A percentile compares a stretch with the other conserved stretches of the same genome.
Conservation (phyloP, 2,888 invertebrate species). For the Unio delphinus region DNA sequence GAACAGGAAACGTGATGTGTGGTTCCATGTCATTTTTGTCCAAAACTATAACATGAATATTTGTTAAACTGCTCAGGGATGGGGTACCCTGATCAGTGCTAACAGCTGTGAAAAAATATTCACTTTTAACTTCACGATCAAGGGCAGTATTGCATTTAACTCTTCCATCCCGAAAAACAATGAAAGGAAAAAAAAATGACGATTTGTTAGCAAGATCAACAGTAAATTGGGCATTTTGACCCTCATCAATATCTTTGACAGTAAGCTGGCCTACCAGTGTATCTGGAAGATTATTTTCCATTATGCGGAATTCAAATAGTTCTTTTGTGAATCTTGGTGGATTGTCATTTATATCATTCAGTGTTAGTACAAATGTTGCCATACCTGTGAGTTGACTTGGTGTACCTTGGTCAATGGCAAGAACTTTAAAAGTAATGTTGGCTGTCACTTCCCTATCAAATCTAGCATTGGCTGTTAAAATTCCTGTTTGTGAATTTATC, state of each 20-base stretch:
- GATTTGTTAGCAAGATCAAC: slow-evolving; percentile 26
- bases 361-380: slow-evolving; percentile 43
- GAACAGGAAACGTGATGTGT: slow-evolving; percentile 53
- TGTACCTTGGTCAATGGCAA: slow-evolving; percentile 52
- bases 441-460: slow-evolving; percentile 50
- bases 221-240: slow-evolving; percentile 42
- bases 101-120: slow-evolving; percentile 36
- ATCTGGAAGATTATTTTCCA: slow-evolving; percentile 46
- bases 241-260: slow-evolving; percentile 53
- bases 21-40: slow-evolving; percentile 67
- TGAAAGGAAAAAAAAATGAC: slow-evolving; percentile 49
- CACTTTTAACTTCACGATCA: slow-evolving; percentile 34
- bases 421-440: slow-evolving; percentile 39
- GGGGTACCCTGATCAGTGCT: slow-evolving; percentile 43
- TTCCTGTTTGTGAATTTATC: slow-evolving; percentile 42
- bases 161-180: slow-evolving; percentile 38
- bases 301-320: slow-evolving; percentile 47
- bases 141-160: slow-evolving; percentile 35
- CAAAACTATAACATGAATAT: slow-evolving; percentile 38
- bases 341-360: slow-evolving; percentile 59
- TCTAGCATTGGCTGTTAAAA: slow-evolving; percentile 38
- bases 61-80: slow-evolving; percentile 29
- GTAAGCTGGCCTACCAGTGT: slow-evolving; percentile 44
- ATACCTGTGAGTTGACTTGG: slow-evolving; percentile 42
- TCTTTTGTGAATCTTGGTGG: slow-evolving; percentile 47